phyloP scores from a whole-genome alignment of 2,797 vertebrate species.

The Anguilla pacifica region DNA sequence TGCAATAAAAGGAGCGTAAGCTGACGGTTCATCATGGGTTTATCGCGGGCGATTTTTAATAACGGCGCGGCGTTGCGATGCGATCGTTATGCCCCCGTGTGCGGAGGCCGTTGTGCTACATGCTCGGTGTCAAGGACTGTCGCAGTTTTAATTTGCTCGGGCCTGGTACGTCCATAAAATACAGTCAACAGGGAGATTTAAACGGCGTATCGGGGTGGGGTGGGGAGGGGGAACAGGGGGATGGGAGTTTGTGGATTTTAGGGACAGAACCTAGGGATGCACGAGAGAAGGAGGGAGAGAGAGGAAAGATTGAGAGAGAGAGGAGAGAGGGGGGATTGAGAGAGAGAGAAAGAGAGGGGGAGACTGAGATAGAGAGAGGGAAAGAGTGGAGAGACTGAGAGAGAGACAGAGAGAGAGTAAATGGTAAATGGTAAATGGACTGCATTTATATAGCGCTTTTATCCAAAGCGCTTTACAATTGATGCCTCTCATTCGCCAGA shows the following conservation, averaged over 20 bases:
- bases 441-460: too few relatives aligned
- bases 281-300: not conserved
- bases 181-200: constrained; percentile 68
- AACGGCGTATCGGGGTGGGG: constrained; percentile 34
- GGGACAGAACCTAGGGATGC: constrained; percentile 24
- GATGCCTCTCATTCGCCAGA: too few relatives aligned
- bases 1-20: constrained; percentile 76
- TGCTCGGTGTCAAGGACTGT: constrained; percentile 71
- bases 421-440: too few relatives aligned
- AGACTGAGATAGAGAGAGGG: too few relatives aligned
- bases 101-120: constrained; percentile 61
- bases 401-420: too few relatives aligned
- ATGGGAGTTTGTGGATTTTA: constrained; percentile 13
- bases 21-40: constrained; percentile 82
- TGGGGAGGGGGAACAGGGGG: not conserved
- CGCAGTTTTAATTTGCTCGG: constrained; percentile 80
- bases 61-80: constrained; percentile 79
- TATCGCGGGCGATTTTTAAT: constrained; percentile 82
- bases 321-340: too few relatives aligned
- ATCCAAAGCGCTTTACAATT: too few relatives aligned
- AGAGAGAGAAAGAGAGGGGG: too few relatives aligned
- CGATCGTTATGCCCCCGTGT: constrained; percentile 76
- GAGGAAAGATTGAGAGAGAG: not conserved
- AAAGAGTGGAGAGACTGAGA: too few relatives aligned
- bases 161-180: constrained; percentile 72